phyloP scores from a whole-genome alignment of 2,113 vertebrate species.

The Indicator maculatus region DNA sequence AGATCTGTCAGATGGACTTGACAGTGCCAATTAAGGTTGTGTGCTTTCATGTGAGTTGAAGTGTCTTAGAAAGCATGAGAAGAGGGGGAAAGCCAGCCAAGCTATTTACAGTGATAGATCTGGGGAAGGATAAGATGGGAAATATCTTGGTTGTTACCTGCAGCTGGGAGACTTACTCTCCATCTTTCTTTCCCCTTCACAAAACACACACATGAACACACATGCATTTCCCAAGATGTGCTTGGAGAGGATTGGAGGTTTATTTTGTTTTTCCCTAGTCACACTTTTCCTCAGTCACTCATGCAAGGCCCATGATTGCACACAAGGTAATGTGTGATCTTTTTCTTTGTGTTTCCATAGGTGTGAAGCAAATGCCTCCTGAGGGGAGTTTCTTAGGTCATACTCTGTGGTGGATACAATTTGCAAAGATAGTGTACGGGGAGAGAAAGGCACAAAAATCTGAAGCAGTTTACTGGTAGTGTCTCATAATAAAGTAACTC shows the following conservation, averaged over 20 bases:
- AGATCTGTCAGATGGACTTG: constrained; percentile 49
- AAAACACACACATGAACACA: not conserved
- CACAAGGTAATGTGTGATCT: not conserved
- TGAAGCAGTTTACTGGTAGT: not conserved
- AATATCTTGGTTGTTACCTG: not conserved
- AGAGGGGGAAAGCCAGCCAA: not conserved
- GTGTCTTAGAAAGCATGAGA: constrained; percentile 29
- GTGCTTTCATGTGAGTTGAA: not conserved
- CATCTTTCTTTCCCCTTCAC: not conserved
- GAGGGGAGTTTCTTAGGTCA: not conserved
- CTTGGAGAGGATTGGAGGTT: not conserved
- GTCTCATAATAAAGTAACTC: not conserved
- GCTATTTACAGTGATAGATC: not conserved
- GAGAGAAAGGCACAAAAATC: not conserved
- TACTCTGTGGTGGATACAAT: not conserved
- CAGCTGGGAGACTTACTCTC: not conserved
- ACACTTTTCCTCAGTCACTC: not conserved
- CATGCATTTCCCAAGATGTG: accelerated
- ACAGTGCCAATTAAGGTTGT: constrained; percentile 1
- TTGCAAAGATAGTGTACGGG: not conserved
- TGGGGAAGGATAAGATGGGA: not conserved
- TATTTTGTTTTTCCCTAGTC: not conserved
- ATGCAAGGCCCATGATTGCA: accelerated
- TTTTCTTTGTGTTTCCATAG: not conserved
- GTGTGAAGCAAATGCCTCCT: not conserved